Evolutionary conservation across 2,113 vertebrate species (phyloP), one percentile per base, ranked within the genome.

Genomic region (Poeciliopsis occidentalis): DNA sequence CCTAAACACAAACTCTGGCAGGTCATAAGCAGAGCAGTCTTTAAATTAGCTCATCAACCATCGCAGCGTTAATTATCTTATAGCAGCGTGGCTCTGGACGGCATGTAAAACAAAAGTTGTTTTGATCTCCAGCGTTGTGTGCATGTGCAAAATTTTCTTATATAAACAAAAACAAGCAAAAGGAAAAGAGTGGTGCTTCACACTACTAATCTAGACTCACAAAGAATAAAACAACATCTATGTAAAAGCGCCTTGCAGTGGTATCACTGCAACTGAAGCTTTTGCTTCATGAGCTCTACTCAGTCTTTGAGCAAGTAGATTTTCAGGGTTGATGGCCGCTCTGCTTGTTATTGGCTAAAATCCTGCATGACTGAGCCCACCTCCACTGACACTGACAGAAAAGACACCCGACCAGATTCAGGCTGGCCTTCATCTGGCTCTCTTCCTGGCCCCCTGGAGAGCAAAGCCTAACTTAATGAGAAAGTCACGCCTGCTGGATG

Each of bases 351-450:
- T 82, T 64, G 32, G 63, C 30, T 69, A 64, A 84, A 64, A 82
- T 83, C 68, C 73, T 72, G 86, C 86, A 78, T 89, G 86, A 84
- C 82, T 77, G 84, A 82, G 72, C 70, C 63, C 30, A 82, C 82
- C 24, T 78, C 87, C 82, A 73, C 82, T 73, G 82, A 85, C 69
- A 75, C 44, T 29, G 12, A 51, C 73, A 84, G 76, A 81, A 84
- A 78, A 70, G 73, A 64, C 61, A 54, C 66, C 30, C 54, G 27
- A 67, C 74, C 47, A 71, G 65, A 69, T 81, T 30, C 15, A 67
- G 81, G n/a, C 60, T 22, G 39, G n/a, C 51, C 69, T 78, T 41
- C 41, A 54, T 69, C 19, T 29, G 8, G 73, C 62, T 73, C 60
- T 34, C 24, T 75, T 72, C 63, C 60, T 54, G 66, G 29, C 54